Base-by-base conservation (phyloP, 92 coral and sea anemone species). In the Umimayanthus chanpuru region DNA sequence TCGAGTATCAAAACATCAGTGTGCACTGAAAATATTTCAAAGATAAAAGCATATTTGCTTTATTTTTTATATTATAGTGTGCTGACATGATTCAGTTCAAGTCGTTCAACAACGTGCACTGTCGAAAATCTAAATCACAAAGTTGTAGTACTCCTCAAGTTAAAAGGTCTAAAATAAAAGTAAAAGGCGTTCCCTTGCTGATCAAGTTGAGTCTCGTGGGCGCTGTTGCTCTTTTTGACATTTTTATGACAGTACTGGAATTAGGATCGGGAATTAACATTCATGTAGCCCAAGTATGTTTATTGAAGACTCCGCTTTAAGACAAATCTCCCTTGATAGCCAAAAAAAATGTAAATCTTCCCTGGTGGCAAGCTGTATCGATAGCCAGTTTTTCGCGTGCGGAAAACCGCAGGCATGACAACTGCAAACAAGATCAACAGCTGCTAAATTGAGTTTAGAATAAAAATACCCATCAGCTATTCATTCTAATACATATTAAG, bases 401-500 rank as follows among this genome's bases (percentile, higher is more conserved):
- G n/a, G 41, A 41, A 83, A 83, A 83, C 87, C 87, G 10, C 87
- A 83, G 36, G 39, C 49, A 81, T 68, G 87, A 83, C 87, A 81
- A 23, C 30, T 16, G 61, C 67, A 55, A 30, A 81, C 75, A 41
- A 66, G 76, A 81, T 70, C 26, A 44, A 43, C 87, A 70, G 50
- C 87, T 83, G 78, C 41, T 47, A 29, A 70, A 43, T 47, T 44
- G 77, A 83, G 66, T 70, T 70, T 43, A n/a, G 41, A 66, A 66
- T 67, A 12, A n/a, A 41, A 66, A 32, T 61, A 82, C 86, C 53
- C 76, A 64, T 82, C 55, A 82, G 61, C 47, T 11, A 82, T 61
- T n/a, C 40, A 41, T 41, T 41, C 23, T 66, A 79, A 38, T 78
- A 78, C 9, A 58, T 20, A 15, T 9, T 66, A 44, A 82, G 26